Base-by-base conservation (phyloP, 2,113 vertebrate genomes). In the Pelodiscus sinensis region DNA sequence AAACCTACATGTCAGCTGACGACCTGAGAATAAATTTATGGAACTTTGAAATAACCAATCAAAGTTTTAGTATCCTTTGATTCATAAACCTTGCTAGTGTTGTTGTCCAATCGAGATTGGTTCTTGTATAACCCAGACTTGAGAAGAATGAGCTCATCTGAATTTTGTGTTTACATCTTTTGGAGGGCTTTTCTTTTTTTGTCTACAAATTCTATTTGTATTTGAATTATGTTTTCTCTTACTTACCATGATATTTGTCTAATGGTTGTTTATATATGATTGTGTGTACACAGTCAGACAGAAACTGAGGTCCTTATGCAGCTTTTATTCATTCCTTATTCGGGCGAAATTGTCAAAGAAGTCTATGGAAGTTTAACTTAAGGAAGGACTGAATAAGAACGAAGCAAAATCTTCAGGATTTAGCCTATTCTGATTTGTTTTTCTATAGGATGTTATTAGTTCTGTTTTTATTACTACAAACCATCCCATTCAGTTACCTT, bases 51-150 rank as follows among this genome's bases (percentile, higher is more conserved):
- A 99, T 99, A 97, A 99, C 99, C 1, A 99, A 99, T 96, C 98
- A 99, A 87, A 99, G 99, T 98, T 99, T 99, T 97, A 99, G 99
- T 99, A 99, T 99, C 99, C 98, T 99, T 98, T 97, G 85, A 86
- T 93, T 90, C 50, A 16, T 84, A 71, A 77, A 83, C 31, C 52
- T 79, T 35, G 52, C 68, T 85, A 85, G 58, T 52, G 31, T 79
- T 57, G 51, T 58, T 60, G 79, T 83, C 85, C 54, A 79, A 52
- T 56, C 29, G 51, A 85, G 86, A 91, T 58, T 60, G 35, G 81
- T 24, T 38, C 84, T 6, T 58, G 16, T 57, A 60, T 27, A 82
- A 82, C 14, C 44, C 35, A 58, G 24, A 18, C 35, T 79, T 57
- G 25, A 68, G 80, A 91, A 79, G 85, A 82, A 83, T 31, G 35